Conservation (phyloP, 2,888 invertebrate species). For the Julus scandinavius region DNA sequence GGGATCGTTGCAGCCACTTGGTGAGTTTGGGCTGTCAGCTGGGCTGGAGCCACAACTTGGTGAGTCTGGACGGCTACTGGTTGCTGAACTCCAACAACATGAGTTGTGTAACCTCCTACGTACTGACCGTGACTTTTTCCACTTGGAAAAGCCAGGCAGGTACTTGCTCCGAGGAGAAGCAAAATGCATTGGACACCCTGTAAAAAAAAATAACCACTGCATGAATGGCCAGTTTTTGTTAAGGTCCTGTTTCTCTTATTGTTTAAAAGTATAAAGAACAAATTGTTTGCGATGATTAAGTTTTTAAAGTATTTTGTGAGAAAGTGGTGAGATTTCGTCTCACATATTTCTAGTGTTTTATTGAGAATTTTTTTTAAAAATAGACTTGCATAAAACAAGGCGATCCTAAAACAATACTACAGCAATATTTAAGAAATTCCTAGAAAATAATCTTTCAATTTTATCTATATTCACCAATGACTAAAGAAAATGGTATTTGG, state of each 20-base stretch:
- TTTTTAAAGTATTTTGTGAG: no score
- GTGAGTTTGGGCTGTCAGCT: background rate
- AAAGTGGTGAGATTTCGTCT: no score
- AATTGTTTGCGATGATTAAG: no score
- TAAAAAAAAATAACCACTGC: background rate
- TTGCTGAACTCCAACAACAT: conserved; percentile 2
- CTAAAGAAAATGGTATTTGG: no score
- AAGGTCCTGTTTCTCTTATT: background rate
- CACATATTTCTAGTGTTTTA: no score
- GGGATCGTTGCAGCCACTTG: background rate
- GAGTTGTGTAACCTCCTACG: background rate
- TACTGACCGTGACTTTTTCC: conserved; percentile 45
- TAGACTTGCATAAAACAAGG: no score
- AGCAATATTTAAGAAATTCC: no score
- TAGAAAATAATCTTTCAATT: no score
- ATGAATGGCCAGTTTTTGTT: background rate
- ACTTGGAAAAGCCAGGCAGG: conserved; percentile 23
- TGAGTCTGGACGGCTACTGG: background rate
- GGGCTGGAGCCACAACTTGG: conserved; percentile 10
- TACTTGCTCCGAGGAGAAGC: background rate
- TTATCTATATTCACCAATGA: no score
- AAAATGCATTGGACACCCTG: conserved; percentile 40
- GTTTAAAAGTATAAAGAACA: background rate
- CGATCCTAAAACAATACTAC: no score
- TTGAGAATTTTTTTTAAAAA: no score